Percentiles rank a stretch among this genome's conserved stretches.
Evolutionary conservation across 2,888 invertebrate genomes (phyloP).

Genomic region (Ceriagrion tenellum): DNA sequence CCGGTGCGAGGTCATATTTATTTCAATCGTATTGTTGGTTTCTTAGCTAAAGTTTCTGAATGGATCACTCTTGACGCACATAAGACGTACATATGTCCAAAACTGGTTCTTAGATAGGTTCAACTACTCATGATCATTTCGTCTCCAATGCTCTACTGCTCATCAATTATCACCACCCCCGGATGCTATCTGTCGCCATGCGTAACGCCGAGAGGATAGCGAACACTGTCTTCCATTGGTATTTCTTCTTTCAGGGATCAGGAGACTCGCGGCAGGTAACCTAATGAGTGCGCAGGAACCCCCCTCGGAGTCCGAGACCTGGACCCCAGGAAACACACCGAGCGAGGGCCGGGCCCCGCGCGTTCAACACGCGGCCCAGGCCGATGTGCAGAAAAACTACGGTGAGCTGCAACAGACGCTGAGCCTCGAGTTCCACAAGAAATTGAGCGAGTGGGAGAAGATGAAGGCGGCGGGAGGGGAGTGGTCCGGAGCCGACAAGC

Average conservation of each 20-base stretch:
- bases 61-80: no score
- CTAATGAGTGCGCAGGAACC: neutral
- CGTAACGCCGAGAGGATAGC: no score
- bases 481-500: slow-evolving; percentile 71
- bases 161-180: no score
- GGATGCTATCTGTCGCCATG: no score
- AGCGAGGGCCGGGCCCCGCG: neutral
- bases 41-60: no score
- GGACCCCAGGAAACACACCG: neutral
- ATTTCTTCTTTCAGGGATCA: neutral
- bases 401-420: slow-evolving; percentile 86
- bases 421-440: slow-evolving; percentile 87
- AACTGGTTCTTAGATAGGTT: no score
- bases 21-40: no score
- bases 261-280: neutral
- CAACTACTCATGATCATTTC: no score
- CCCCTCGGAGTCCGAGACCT: neutral
- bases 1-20: no score
- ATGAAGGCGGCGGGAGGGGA: slow-evolving; percentile 75
- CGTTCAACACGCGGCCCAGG: neutral
- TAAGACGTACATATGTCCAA: no score
- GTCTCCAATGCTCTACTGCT: no score
- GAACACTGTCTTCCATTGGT: no score
- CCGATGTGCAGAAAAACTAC: slow-evolving; percentile 86
- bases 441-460: slow-evolving; percentile 84